Evolutionary conservation across 2,888 invertebrate species (phyloP).

Genomic region (Leucania comma): DNA sequence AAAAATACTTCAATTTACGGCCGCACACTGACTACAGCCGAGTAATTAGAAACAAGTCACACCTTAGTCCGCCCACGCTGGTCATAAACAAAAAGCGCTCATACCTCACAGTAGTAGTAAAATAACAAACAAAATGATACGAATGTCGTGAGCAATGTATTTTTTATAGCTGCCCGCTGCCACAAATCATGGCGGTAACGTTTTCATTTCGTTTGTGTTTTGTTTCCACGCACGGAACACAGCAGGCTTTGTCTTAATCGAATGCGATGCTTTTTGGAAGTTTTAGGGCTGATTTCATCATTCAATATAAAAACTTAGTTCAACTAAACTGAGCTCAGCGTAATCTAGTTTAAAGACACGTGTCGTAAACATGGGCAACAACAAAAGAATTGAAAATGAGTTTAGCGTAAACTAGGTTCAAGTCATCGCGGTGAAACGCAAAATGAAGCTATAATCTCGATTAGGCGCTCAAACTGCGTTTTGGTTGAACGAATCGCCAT

Average conservation of each 20-base stretch:
- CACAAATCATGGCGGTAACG: slow-evolving; percentile 59
- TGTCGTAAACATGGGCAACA: too few relatives aligned
- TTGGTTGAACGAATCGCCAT: too few relatives aligned
- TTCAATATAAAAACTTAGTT: too few relatives aligned
- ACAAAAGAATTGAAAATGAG: too few relatives aligned
- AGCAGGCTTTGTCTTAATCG: slow-evolving; percentile 18
- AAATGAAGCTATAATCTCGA: too few relatives aligned
- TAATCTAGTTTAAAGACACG: too few relatives aligned
- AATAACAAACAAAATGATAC: slow-evolving; percentile 37
- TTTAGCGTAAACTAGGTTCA: too few relatives aligned
- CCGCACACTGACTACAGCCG: neutral
- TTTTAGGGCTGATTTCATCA: too few relatives aligned
- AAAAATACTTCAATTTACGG: slow-evolving; percentile 6
- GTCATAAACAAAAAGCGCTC: slow-evolving; percentile 20
- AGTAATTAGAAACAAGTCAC: slow-evolving; percentile 39
- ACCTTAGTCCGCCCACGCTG: slow-evolving; percentile 7
- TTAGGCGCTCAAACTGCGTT: too few relatives aligned
- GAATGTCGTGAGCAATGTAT: slow-evolving; percentile 59
- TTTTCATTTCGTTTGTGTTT: slow-evolving; percentile 59
- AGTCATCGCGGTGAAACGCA: too few relatives aligned
- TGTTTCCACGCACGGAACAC: slow-evolving; percentile 44
- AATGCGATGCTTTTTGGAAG: slow-evolving; percentile 1
- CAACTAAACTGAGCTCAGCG: too few relatives aligned
- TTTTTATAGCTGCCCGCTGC: slow-evolving; percentile 38
- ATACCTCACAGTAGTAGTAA: slow-evolving; percentile 28